phyloP scores from a whole-genome alignment of 2,888 invertebrate genomes.

The Brenthis ino region DNA sequence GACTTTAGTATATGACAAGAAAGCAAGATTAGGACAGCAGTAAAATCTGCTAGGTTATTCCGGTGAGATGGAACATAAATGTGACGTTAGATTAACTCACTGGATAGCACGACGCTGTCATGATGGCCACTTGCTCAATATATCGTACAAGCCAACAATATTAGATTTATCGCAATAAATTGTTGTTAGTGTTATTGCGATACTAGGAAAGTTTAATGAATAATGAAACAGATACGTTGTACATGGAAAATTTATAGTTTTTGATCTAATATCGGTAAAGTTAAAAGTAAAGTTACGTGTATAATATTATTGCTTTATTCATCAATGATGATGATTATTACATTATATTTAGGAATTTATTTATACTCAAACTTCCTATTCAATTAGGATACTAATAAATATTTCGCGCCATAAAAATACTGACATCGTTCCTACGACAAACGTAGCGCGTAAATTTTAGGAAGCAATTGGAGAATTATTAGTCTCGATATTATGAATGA shows the following conservation, averaged over 20 bases:
- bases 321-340: no score
- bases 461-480: no score
- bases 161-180: conserved; percentile 33
- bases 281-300: no score
- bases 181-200: conserved; percentile 24
- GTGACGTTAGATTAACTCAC: conserved; percentile 11
- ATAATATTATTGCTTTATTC: no score
- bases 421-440: no score
- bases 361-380: no score
- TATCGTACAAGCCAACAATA: conserved; percentile 32
- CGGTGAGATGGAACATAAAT: conserved; percentile 5
- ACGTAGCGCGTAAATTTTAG: no score
- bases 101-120: conserved; percentile 23
- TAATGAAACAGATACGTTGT: conserved; percentile 23
- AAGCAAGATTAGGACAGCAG: conserved; percentile 13
- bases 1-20: neutral
- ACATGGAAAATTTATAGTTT: conserved; percentile 15
- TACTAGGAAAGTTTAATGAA: conserved; percentile 32
- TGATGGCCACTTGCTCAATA: conserved; percentile 30
- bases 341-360: no score
- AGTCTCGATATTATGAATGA: no score
- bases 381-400: no score
- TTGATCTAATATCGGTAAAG: neutral
- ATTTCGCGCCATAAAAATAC: no score
- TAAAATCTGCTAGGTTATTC: conserved; percentile 4